Conservation (phyloP, 2,113 vertebrate species). For the Hepsetus odoe region DNA sequence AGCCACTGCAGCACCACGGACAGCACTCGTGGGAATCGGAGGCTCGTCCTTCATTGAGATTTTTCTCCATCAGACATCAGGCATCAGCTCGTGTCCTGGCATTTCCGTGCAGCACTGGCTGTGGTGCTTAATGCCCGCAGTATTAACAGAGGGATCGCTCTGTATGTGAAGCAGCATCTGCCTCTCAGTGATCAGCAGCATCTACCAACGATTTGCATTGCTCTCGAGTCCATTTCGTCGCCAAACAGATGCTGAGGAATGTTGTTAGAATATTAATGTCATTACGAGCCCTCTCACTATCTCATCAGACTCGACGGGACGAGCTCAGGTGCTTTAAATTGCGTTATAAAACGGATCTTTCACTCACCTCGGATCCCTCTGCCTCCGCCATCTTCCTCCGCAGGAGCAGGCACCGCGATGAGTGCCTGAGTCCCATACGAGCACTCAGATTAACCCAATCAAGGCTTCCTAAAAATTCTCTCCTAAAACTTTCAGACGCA, state of each 20-base stretch:
- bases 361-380: conserved; percentile 91
- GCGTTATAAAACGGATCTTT: conserved; percentile 44
- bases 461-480: not conserved
- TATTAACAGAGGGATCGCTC: not conserved
- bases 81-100: too few species aligned
- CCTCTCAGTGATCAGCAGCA: not conserved
- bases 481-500: conserved; percentile 16
- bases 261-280: too few species aligned
- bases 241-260: not conserved
- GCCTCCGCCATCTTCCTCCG: conserved; percentile 98
- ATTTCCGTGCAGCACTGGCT: too few species aligned
- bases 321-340: conserved; percentile 13
- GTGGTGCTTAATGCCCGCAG: not conserved
- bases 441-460: conserved; percentile 67
- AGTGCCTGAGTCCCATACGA: conserved; percentile 98
- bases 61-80: not conserved
- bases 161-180: not conserved
- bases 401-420: conserved; percentile 97
- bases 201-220: not conserved
- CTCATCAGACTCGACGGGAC: not conserved
- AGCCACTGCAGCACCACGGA: conserved; percentile 77
- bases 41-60: too few species aligned
- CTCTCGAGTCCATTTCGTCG: too few species aligned
- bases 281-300: not conserved
- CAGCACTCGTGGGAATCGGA: conserved; percentile 58